These are phyloP conservation scores for Lepilemur ruficaudatus DNA, from an alignment of 2,797 vertebrate species.

Conservation along the genomic window DNA sequence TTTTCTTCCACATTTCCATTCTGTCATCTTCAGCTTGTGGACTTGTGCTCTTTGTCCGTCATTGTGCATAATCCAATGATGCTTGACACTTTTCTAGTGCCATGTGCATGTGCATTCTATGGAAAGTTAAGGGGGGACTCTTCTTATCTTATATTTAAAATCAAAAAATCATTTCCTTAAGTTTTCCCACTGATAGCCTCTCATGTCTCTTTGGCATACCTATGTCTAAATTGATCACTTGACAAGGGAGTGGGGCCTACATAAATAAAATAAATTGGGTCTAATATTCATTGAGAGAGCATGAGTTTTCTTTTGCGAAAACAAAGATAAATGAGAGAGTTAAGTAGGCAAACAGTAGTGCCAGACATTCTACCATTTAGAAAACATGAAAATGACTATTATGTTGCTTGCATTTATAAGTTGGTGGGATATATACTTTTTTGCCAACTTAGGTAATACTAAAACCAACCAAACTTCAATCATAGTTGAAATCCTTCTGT, in stretches of 20 bases:
- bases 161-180: neutral
- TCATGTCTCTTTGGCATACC: neutral
- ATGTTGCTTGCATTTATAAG: neutral
- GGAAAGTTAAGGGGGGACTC: neutral
- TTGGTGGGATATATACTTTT: neutral
- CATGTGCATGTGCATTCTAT: neutral
- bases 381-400: neutral
- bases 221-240: neutral
- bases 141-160: neutral
- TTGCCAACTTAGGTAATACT: constrained; percentile 24
- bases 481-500: constrained; percentile 54
- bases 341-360: neutral
- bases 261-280: neutral
- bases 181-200: neutral
- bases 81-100: neutral
- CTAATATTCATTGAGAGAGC: too few relatives aligned
- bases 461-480: constrained; percentile 14
- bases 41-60: neutral
- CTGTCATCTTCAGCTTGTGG: neutral
- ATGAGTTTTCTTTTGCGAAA: neutral
- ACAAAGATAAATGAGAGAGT: neutral
- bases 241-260: neutral
- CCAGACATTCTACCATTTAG: neutral
- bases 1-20: neutral
- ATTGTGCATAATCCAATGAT: neutral